A percentile compares a stretch with the other conserved stretches of the same genome.
These are phyloP conservation scores for Trachelipus rathkii DNA, from an alignment of 1,140 invertebrate genomes.

Conservation along the genomic window DNA sequence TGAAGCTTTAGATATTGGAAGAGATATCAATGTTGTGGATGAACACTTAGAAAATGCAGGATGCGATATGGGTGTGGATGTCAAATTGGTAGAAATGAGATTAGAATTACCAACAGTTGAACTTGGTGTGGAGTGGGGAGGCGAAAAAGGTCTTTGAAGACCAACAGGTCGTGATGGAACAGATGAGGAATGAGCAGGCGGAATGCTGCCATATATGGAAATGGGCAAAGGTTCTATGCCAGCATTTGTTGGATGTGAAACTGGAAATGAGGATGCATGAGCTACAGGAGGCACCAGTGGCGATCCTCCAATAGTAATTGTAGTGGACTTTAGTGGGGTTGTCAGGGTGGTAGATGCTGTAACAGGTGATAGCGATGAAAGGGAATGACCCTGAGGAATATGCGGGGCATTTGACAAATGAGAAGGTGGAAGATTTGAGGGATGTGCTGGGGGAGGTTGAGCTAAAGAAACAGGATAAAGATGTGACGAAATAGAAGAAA, in stretches of 20 bases:
- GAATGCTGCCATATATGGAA: not conserved
- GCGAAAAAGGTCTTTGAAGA: not conserved
- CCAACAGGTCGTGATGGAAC: not conserved
- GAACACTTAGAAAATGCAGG: not conserved
- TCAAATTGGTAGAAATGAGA: not conserved
- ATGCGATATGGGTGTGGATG: not conserved
- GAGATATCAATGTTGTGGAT: not conserved
- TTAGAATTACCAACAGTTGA: not conserved
- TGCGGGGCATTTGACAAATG: not conserved
- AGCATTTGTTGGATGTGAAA: not conserved
- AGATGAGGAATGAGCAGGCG: not conserved
- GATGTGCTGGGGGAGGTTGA: not conserved
- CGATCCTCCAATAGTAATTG: not conserved
- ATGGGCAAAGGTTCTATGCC: not conserved
- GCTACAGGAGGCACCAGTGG: not conserved
- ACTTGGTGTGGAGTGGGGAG: not conserved
- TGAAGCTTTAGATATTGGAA: not conserved
- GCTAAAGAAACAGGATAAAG: not conserved
- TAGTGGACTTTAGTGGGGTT: too few relatives aligned
- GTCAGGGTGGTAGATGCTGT: too few relatives aligned
- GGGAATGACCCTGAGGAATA: not conserved
- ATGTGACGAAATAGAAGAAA: not conserved
- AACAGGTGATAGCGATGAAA: not conserved
- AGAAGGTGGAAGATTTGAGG: not conserved
- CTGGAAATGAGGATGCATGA: not conserved